Evolutionary conservation across 2,797 vertebrate genomes (phyloP).

Genomic region (Pitangus sulphuratus): DNA sequence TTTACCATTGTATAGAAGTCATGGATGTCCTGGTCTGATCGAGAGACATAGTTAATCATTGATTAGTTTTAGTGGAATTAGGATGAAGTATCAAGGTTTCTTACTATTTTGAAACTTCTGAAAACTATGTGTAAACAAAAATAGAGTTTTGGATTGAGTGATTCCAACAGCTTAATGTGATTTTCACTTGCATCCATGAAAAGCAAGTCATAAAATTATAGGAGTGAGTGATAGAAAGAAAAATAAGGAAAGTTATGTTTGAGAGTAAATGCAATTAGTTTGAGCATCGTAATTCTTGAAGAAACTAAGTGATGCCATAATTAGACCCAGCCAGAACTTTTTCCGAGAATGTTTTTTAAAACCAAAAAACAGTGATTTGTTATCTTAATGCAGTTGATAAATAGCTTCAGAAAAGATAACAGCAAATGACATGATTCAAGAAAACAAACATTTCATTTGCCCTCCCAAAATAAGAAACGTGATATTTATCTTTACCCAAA

Average conservation of each 20-base stretch:
- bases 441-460: neutral
- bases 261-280: constrained; percentile 38
- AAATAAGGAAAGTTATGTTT: neutral
- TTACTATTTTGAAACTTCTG: neutral
- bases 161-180: neutral
- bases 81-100: neutral
- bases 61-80: neutral
- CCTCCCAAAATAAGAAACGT: neutral
- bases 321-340: constrained; percentile 30
- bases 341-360: constrained; percentile 31
- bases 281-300: neutral
- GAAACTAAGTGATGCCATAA: constrained; percentile 26
- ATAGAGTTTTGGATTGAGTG: neutral
- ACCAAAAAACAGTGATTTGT: constrained; percentile 33
- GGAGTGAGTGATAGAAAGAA: neutral
- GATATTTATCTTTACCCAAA: neutral
- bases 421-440: neutral
- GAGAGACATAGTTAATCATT: neutral
- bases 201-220: constrained; percentile 12
- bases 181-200: neutral
- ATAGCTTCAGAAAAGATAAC: constrained; percentile 20
- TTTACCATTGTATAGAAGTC: neutral
- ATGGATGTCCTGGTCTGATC: neutral
- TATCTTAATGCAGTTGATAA: constrained; percentile 50
- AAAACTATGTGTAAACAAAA: neutral